Evolutionary conservation across 1,140 invertebrate genomes (phyloP), one percentile per base, ranked within the genome.

Genomic region (Drosophila athabasca): DNA sequence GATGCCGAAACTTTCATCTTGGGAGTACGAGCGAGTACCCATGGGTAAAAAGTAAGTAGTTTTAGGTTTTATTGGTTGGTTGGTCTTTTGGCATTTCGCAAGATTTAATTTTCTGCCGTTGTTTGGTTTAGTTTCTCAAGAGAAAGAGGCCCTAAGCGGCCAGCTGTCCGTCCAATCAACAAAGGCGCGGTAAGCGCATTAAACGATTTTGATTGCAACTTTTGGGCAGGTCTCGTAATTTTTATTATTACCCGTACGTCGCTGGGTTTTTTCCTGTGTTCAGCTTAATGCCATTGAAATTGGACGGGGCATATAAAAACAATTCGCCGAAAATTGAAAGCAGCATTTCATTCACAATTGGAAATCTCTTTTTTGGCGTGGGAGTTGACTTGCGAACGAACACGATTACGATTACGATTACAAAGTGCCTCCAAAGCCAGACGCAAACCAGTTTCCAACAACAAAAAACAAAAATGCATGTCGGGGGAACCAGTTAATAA

Each of bases 181-280:
- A 29, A 55, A 22, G 19, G 54, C 44, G 58, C 7, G 55, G 50
- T 85, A 85, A 82, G 77, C 74, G 66, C 74, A 66, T 82, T 82
- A 85, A 39, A 73, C 51, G 48, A 26, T 13, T 73, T 85, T 74
- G 69, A 75, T 87, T 81, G 70, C 78, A 68, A 62, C 78, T 81
- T 52, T 78, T 19, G 68, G 60, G 22, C 66, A 44, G 53, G 66
- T 52, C 75, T 48, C 62, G 31, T 71, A 66, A 68, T 54, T 48
- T 65, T 49, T 59, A 74, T 78, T 72, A 67, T 79, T 79, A 39
- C 35, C 35, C 35, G 3, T 13, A 13, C 11, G 11, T 39, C 35
- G 11, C 8, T 7, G 39, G 39, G 61, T 60, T 68, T 74, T 75
- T 71, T 68, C 61, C 62, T 67, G 52, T 70, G 52, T 43, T 73